Base-by-base conservation (phyloP, 2,113 vertebrate species). In the Podiceps cristatus region DNA sequence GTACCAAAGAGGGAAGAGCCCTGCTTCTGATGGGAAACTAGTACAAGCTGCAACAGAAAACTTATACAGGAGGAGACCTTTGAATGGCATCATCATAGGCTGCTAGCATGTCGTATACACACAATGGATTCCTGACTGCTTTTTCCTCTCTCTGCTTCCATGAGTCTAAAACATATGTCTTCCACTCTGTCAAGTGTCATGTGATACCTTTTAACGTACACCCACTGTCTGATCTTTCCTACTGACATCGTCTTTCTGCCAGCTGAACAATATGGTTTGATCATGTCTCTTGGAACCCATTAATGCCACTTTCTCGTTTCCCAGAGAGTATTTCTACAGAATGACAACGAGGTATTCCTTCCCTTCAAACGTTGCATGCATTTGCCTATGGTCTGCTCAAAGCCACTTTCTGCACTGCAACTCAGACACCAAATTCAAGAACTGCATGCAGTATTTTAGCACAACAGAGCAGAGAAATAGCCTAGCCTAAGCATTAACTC, bases 231-330 rank as follows among this genome's bases (percentile, higher is more conserved):
- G 66, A 84, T 92, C 69, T 88, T 82, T 58, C 66, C 71, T 73
- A 42, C 75, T 90, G 90, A 74, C 85, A 88, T 19, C 92, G 66
- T 88, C 74, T 37, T 85, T 52, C 87, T 97, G 92, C 84, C 93
- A 96, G 81, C 58, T 76, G 71, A 93, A 91, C 78, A 95, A 50
- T 53, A 83, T 73, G 78, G 78, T 69, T 86, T 90, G 45, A 86
- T 66, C 66, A 8, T 44, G 52, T 62, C 75, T 93, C 78, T 50
- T 86, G 92, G 88, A 95, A 88, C 4, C 37, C 47, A 73, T 55
- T 86, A 86, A 66, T 45, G 64, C 68, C 50, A 84, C 68, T 59
- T 66, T 45, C 66, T 75, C n/a, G 9, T 90, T 79, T 91, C 52
- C 73, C 86, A 63, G 22, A 42, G 47, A 35, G 33, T 16, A 71